Evolutionary conservation across 2,888 invertebrate genomes (phyloP).

Genomic region (Mylabris sibirica): DNA sequence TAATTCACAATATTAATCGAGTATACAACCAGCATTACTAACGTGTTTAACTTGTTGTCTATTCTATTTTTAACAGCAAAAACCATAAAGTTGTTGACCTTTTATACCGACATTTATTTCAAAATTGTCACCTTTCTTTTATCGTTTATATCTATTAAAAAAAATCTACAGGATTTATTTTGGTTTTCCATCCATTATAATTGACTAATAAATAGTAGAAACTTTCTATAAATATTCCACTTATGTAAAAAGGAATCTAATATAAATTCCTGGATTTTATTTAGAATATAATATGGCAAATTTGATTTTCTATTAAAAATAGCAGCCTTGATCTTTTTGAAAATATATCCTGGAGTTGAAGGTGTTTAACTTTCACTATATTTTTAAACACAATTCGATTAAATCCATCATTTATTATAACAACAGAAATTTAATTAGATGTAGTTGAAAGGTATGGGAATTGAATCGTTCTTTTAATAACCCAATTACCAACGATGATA

Average conservation of each 20-base stretch:
- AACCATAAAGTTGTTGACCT: background rate
- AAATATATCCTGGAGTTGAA: constrained; percentile 6
- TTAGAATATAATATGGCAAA: background rate
- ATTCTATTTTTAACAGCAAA: no score
- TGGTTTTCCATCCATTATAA: background rate
- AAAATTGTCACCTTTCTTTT: background rate
- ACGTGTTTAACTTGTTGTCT: background rate
- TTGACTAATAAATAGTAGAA: no score
- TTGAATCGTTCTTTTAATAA: background rate
- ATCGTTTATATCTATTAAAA: background rate
- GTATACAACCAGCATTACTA: background rate
- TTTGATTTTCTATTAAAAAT: background rate
- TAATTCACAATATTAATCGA: no score
- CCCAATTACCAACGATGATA: background rate
- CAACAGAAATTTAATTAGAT: background rate
- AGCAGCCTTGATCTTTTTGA: constrained; percentile 8
- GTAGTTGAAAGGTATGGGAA: background rate
- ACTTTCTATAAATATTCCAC: background rate
- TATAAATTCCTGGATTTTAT: background rate
- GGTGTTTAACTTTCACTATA: constrained; percentile 10
- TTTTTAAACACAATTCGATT: background rate
- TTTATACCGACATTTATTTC: background rate
- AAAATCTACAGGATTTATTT: background rate
- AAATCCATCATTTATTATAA: background rate
- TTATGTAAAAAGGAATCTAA: background rate